phyloP scores from a whole-genome alignment of 1,140 invertebrate species.

The Dendrolimus kikuchii region DNA sequence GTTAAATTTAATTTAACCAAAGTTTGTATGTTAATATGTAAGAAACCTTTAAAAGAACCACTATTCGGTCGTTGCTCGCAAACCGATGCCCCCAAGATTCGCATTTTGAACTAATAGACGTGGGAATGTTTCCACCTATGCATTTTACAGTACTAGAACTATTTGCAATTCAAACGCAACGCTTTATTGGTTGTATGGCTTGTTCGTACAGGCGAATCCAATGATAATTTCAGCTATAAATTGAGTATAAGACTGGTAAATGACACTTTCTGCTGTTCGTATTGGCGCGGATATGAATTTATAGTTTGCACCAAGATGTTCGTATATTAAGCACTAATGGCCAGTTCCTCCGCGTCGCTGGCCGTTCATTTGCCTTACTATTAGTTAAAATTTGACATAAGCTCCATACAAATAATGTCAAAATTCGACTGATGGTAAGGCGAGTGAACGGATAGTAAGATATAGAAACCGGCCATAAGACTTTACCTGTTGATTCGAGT shows the following conservation, averaged over 20 bases:
- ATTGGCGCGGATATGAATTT: conserved; percentile 19
- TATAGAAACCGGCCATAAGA: too few relatives aligned
- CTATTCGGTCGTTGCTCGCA: background rate
- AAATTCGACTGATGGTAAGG: too few relatives aligned
- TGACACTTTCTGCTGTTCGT: conserved; percentile 21
- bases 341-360: too few relatives aligned
- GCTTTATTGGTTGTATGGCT: conserved; percentile 29
- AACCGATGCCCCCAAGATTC: conserved; percentile 7
- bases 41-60: background rate
- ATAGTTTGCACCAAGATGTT: conserved; percentile 25
- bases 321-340: background rate
- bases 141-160: conserved; percentile 22
- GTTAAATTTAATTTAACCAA: too few relatives aligned
- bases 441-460: too few relatives aligned
- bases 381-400: too few relatives aligned
- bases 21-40: too few relatives aligned
- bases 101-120: conserved; percentile 27
- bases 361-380: too few relatives aligned
- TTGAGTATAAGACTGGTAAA: conserved; percentile 25
- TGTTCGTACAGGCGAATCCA: conserved; percentile 10
- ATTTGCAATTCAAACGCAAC: conserved; percentile 38
- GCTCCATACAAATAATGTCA: too few relatives aligned
- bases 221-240: conserved; percentile 33
- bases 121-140: conserved; percentile 30
- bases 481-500: too few relatives aligned